Conservation (phyloP, 2,113 vertebrate species). For the Scatophagus argus region DNA sequence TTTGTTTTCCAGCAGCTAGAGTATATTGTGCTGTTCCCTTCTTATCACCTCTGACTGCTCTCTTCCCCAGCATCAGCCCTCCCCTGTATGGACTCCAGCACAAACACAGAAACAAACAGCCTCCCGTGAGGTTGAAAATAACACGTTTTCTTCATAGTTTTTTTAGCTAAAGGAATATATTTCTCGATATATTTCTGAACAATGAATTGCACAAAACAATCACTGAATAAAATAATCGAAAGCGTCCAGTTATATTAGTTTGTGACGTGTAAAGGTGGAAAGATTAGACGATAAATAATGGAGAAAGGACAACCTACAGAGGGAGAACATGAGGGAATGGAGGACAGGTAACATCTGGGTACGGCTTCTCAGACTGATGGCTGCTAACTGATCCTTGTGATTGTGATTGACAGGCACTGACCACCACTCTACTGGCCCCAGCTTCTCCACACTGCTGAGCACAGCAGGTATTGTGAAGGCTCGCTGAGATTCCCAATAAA, state of each 20-base stretch:
- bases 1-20: slow-evolving; percentile 75
- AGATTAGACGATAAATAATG: slow-evolving; percentile 41
- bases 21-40: slow-evolving; percentile 69
- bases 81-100: slow-evolving; percentile 51
- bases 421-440: slow-evolving; percentile 81
- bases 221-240: slow-evolving; percentile 29
- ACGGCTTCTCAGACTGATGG: slow-evolving; percentile 76
- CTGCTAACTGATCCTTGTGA: slow-evolving; percentile 86
- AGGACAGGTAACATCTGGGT: slow-evolving; percentile 71
- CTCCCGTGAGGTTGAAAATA: slow-evolving; percentile 54
- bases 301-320: slow-evolving; percentile 41
- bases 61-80: slow-evolving; percentile 60
- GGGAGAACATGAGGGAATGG: slow-evolving; percentile 58
- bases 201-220: slow-evolving; percentile 16
- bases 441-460: slow-evolving; percentile 85
- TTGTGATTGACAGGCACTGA: slow-evolving; percentile 86
- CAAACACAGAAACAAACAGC: slow-evolving; percentile 62
- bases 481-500: slow-evolving; percentile 87
- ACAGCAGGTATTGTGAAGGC: slow-evolving; percentile 84
- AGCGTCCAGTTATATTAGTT: not conserved
- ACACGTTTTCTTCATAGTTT: slow-evolving; percentile 22
- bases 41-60: slow-evolving; percentile 78
- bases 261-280: slow-evolving; percentile 27
- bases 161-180: slow-evolving; percentile 1
- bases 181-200: slow-evolving; percentile 24